Evolutionary conservation across 2,113 vertebrate species (phyloP).

Genomic region (Callaeas wilsoni): DNA sequence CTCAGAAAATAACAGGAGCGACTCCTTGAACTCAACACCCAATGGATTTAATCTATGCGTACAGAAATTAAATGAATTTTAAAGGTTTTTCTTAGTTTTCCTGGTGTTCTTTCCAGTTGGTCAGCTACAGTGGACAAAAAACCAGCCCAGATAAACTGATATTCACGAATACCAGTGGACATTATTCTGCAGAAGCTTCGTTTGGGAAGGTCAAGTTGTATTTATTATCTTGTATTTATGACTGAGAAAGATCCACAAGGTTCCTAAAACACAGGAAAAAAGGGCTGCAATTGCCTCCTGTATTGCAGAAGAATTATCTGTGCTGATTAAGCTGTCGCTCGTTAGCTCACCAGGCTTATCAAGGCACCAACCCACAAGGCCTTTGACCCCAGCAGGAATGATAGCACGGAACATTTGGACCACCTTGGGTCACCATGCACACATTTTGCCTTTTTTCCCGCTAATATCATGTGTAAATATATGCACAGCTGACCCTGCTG

Average conservation of each 20-base stretch:
- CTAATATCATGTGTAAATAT: slow-evolving; percentile 18
- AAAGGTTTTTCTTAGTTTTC: not conserved
- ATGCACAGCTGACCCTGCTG: slow-evolving; percentile 34
- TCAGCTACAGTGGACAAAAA: not conserved
- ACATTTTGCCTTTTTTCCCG: not conserved
- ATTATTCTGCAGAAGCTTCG: not conserved
- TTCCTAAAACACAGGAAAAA: not conserved
- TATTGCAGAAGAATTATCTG: not conserved
- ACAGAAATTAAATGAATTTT: not conserved
- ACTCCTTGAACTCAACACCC: not conserved
- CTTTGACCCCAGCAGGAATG: not conserved
- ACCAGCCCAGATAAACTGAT: not conserved
- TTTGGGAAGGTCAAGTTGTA: not conserved
- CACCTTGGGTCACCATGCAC: not conserved
- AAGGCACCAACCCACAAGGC: not conserved
- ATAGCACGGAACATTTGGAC: not conserved
- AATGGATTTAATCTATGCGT: not conserved
- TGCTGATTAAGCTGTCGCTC: slow-evolving; percentile 25
- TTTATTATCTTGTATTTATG: not conserved
- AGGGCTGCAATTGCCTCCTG: not conserved
- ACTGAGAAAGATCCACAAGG: not conserved
- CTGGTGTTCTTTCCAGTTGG: not conserved
- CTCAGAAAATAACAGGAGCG: not conserved
- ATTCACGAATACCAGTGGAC: not conserved
- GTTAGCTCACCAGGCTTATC: slow-evolving; percentile 15